These are phyloP conservation scores for Acromyrmex charruanus DNA, from an alignment of 1,140 invertebrate species.

Conservation along the genomic window DNA sequence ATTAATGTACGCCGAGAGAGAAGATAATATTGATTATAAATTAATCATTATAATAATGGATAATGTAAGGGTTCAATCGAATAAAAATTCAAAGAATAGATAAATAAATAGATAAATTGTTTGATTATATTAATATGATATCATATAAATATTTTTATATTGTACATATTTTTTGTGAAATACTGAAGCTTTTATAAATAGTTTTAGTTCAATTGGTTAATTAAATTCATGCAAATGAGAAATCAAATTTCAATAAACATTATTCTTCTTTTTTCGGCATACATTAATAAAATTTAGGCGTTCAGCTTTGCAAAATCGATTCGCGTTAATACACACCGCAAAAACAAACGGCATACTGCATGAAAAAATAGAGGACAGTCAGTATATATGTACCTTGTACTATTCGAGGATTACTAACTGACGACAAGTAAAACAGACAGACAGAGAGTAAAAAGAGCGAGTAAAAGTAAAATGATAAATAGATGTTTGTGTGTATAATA, in stretches of 20 bases:
- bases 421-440: constrained; percentile 66
- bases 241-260: background rate
- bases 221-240: constrained; percentile 4
- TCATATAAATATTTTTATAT: background rate
- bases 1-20: constrained; percentile 62
- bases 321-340: constrained; percentile 73
- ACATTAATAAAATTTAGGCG: constrained; percentile 63
- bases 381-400: constrained; percentile 65
- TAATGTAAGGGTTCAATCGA: too few relatives aligned
- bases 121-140: background rate
- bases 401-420: constrained; percentile 75
- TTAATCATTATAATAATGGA: background rate
- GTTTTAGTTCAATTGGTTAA: constrained; percentile 5
- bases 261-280: constrained; percentile 63
- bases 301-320: constrained; percentile 73
- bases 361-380: constrained; percentile 60
- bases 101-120: too few relatives aligned
- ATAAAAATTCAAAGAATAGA: too few relatives aligned
- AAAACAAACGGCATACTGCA: constrained; percentile 71
- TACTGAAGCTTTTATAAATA: background rate
- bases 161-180: background rate
- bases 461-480: constrained; percentile 45
- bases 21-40: constrained; percentile 27
- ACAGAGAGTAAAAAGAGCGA: constrained; percentile 60
- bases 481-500: constrained; percentile 55